phyloP scores from a whole-genome alignment of 2,888 invertebrate genomes.

The Artemia sp. region DNA sequence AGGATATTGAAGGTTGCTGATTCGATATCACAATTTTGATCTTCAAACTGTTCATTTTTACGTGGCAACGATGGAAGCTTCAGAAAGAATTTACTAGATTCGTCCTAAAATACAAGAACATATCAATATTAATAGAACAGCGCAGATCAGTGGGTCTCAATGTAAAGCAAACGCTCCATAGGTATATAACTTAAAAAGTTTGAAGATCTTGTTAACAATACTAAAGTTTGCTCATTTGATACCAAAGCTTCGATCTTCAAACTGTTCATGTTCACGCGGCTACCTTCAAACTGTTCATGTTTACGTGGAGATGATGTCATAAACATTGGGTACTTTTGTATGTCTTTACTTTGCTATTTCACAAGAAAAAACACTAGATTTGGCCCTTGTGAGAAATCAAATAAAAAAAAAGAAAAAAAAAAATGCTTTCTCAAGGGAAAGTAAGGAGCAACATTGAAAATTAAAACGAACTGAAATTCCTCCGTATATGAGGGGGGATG shows the following conservation, averaged over 20 bases:
- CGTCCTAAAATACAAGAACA: constrained; percentile 30
- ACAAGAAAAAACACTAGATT: no score
- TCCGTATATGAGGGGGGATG: no score
- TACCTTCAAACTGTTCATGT: no score
- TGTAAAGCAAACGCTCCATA: neutral
- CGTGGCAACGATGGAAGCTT: constrained; percentile 34
- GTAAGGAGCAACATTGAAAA: no score
- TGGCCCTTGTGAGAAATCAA: no score
- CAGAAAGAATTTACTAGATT: constrained; percentile 35
- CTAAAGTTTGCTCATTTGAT: constrained; percentile 17
- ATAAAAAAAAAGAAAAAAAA: no score
- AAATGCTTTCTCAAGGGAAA: no score
- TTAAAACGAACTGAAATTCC: no score
- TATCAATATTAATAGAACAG: neutral
- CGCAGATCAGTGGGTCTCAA: neutral
- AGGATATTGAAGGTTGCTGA: constrained; percentile 36
- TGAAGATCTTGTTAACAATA: constrained; percentile 41
- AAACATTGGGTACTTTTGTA: no score
- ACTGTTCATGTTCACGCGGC: neutral
- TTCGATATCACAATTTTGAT: constrained; percentile 15
- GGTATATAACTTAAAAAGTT: constrained; percentile 18
- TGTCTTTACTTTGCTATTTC: no score
- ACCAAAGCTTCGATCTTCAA: constrained; percentile 7
- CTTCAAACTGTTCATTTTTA: neutral
- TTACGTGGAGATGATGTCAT: no score